Evolutionary conservation across 1,140 invertebrate species (phyloP).

Genomic region (Penaeus indicus): DNA sequence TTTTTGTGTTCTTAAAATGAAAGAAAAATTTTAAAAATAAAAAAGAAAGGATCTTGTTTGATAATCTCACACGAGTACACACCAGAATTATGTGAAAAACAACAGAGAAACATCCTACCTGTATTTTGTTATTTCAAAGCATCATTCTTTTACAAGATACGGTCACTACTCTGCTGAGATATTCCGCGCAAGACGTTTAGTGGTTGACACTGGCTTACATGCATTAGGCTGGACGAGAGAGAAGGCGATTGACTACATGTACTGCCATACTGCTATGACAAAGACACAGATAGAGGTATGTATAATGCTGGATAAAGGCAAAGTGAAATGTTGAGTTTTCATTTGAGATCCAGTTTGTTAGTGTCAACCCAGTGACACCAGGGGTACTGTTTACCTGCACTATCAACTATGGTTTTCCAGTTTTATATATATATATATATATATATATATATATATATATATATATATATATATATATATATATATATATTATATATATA

Average conservation of each 20-base stretch:
- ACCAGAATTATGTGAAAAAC: background rate
- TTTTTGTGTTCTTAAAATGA: too few relatives aligned
- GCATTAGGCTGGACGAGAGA: slow-evolving; percentile 69
- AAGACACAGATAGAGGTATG: slow-evolving; percentile 61
- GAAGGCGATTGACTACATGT: slow-evolving; percentile 70
- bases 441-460: too few relatives aligned
- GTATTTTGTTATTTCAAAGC: slow-evolving; percentile 58
- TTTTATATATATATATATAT: too few relatives aligned
- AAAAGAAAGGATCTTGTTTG: too few relatives aligned
- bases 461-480: too few relatives aligned
- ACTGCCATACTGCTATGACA: slow-evolving; percentile 68
- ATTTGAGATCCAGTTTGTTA: too few relatives aligned
- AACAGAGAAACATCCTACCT: background rate
- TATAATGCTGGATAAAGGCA: background rate
- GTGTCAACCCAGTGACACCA: too few relatives aligned
- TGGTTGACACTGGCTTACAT: slow-evolving; percentile 71
- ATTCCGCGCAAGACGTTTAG: slow-evolving; percentile 71
- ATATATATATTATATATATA: too few relatives aligned
- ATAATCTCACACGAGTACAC: too few relatives aligned
- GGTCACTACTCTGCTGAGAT: slow-evolving; percentile 71
- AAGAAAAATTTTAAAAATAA: too few relatives aligned
- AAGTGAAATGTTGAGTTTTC: background rate
- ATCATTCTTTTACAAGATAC: background rate
- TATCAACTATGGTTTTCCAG: too few relatives aligned
- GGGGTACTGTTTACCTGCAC: too few relatives aligned